Evolutionary conservation across 37 sponge, comb jelly and placozoan genomes (phyloP), one percentile per base, ranked within the genome.

Genomic region (Ianthella basta): DNA sequence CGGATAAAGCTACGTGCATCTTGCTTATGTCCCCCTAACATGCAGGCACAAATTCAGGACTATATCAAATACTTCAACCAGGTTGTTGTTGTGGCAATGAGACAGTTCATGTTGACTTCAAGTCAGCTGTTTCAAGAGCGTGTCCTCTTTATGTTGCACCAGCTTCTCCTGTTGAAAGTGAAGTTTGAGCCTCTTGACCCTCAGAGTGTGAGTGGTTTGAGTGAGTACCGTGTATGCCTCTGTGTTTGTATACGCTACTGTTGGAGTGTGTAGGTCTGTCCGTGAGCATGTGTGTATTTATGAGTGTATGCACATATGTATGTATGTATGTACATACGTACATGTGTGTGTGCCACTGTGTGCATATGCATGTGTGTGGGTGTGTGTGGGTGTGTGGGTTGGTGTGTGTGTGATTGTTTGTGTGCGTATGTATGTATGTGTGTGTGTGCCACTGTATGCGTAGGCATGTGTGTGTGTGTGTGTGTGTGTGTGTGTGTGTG

Each of bases 1-100:
- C n/a, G n/a, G n/a, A n/a, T n/a, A n/a, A n/a, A n/a, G n/a, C n/a
- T n/a, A n/a, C n/a, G n/a, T n/a, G n/a, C n/a, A n/a, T n/a, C n/a
- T n/a, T n/a, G n/a, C n/a, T n/a, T n/a, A n/a, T 44, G 50, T 44
- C 8, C 3, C 50, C 6, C 8, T 30, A 19, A 39, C 30, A 15
- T 61, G 12, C 88, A 94, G 95, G 85, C 87, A 10, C 73, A 86
- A 14, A 87, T 94, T 55, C 88, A 88, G 60, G 89, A 94, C 63
- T 91, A 89, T 60, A 86, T 94, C 38, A 68, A 74, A 24, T 78
- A 91, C 83, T 95, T 95, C 84, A 92, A 95, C 75, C 95, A 92
- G 15, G 83, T 95, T 50, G 89, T 95, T 3, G 79, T 95, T 27
- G 44, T 61, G 18, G 82, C 92, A 20, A 61, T 95, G 84, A 59